Conservation (phyloP, 2,113 vertebrate genomes). For the Nannospalax galili region DNA sequence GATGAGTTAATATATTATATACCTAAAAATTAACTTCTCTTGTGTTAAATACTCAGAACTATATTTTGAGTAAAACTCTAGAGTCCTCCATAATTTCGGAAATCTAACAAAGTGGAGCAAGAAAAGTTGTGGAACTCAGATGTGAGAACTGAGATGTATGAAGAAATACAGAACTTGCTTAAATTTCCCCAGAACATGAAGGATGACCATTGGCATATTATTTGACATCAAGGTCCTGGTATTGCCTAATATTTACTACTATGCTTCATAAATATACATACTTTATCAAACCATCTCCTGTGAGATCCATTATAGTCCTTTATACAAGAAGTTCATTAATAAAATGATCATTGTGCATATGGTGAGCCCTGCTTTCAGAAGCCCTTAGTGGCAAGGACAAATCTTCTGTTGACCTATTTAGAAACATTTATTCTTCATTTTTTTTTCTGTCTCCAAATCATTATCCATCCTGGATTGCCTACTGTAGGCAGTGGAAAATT, state of each 20-base stretch:
- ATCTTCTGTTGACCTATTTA: conserved; percentile 22
- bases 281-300: neutral
- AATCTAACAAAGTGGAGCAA: neutral
- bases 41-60: neutral
- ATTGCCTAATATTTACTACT: neutral
- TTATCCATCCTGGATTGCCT: conserved; percentile 40
- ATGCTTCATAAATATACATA: neutral
- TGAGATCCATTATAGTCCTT: neutral
- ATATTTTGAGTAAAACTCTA: neutral
- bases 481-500: conserved; percentile 2
- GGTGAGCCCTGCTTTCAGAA: neutral
- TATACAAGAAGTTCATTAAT: neutral
- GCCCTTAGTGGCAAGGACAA: neutral
- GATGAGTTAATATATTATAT: neutral
- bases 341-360: neutral
- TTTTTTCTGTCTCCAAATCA: neutral
- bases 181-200: neutral
- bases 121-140: neutral
- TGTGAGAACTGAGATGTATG: neutral
- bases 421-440: neutral
- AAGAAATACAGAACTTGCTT: neutral
- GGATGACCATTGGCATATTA: too few species aligned
- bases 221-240: too few species aligned
- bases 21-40: neutral
- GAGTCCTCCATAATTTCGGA: neutral